Evolutionary conservation across 2,888 invertebrate species (phyloP).

Genomic region (Drosophila monieri): DNA sequence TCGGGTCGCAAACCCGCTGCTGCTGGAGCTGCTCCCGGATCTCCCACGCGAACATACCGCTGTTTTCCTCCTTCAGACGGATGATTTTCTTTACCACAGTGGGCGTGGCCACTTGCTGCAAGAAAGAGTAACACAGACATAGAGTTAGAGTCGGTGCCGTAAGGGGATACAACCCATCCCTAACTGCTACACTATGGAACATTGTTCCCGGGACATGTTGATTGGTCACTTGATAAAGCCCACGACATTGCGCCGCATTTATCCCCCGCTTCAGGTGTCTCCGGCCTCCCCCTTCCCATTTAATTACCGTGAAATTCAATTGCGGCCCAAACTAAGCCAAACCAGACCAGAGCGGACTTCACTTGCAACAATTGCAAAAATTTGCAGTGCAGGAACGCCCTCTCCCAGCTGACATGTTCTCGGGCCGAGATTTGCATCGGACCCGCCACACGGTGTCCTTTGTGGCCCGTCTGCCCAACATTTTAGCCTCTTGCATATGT

Average conservation of each 20-base stretch:
- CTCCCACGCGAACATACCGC: slow-evolving; percentile 98
- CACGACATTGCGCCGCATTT: background rate
- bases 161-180: background rate
- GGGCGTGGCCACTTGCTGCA: slow-evolving; percentile 98
- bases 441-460: background rate
- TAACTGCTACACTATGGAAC: background rate
- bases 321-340: slow-evolving; percentile 43
- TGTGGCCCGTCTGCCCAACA: background rate
- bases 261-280: background rate
- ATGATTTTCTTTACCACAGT: slow-evolving; percentile 97
- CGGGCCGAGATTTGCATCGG: slow-evolving; percentile 55
- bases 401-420: slow-evolving; percentile 37
- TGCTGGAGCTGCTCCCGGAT: slow-evolving; percentile 95
- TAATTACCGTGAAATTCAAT: slow-evolving; percentile 83
- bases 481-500: slow-evolving; percentile 52
- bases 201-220: background rate
- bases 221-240: slow-evolving; percentile 5
- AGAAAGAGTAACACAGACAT: background rate
- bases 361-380: slow-evolving; percentile 32
- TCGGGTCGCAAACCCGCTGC: slow-evolving; percentile 95
- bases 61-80: slow-evolving; percentile 96
- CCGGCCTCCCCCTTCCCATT: slow-evolving; percentile 33
- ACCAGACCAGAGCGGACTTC: slow-evolving; percentile 27
- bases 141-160: background rate
- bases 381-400: slow-evolving; percentile 29